phyloP scores from a whole-genome alignment of 2,888 invertebrate species.

The Napeogenes inachia region DNA sequence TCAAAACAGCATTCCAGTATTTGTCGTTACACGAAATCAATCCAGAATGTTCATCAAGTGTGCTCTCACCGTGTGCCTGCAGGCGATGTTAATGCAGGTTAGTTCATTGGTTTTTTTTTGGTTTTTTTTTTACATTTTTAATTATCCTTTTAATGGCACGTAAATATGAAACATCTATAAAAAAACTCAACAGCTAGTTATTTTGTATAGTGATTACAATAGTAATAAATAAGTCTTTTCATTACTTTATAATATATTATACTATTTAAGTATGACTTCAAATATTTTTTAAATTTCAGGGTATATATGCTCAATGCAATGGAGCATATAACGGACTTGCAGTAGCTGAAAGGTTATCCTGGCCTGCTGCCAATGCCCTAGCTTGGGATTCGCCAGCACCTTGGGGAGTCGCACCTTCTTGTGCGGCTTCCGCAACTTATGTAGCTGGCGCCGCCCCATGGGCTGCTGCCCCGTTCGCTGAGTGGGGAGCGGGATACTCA shows the following conservation, averaged over 20 bases:
- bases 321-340: constrained; percentile 13
- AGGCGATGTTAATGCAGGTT: constrained; percentile 3
- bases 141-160: background rate
- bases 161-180: no score
- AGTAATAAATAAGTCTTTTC: no score
- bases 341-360: constrained; percentile 27
- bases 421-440: constrained; percentile 1
- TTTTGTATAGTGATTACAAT: no score
- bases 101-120: background rate
- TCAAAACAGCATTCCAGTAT: no score
- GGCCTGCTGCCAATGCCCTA: constrained; percentile 31
- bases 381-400: constrained; percentile 3
- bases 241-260: no score
- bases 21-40: background rate
- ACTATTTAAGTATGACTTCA: background rate
- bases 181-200: no score
- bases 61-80: background rate
- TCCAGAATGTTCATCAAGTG: background rate
- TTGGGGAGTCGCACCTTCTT: constrained; percentile 7
- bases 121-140: background rate
- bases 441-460: constrained; percentile 16
- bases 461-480: constrained; percentile 2
- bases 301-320: constrained; percentile 20
- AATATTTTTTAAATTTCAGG: constrained; percentile 14
- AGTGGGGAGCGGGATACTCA: constrained; percentile 12